Percentiles rank a stretch among this genome's conserved stretches.
These are phyloP conservation scores for Alaudala cheleensis DNA, from an alignment of 2,113 vertebrate species.

Conservation along the genomic window DNA sequence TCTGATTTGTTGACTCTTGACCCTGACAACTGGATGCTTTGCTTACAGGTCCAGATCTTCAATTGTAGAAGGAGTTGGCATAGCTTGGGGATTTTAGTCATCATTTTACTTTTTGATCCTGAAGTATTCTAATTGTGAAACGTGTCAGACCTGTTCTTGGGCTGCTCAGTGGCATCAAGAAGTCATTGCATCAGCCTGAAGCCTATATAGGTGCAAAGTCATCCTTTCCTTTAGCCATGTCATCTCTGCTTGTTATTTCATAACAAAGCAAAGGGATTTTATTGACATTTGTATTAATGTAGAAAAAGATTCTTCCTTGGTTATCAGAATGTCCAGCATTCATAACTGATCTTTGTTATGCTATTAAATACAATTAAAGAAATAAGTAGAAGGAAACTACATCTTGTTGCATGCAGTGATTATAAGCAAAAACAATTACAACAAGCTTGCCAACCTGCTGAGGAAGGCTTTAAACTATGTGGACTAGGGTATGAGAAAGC, in stretches of 20 bases:
- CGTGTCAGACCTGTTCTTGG: slow-evolving; percentile 35
- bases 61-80: not conserved
- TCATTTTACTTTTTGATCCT: slow-evolving; percentile 28
- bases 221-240: not conserved
- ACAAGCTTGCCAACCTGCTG: not conserved
- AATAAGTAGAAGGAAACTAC: not conserved
- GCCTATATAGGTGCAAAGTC: slow-evolving; percentile 1
- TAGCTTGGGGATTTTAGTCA: slow-evolving; percentile 14
- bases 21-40: not conserved
- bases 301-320: not conserved
- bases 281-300: not conserved
- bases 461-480: not conserved
- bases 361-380: not conserved
- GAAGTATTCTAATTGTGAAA: slow-evolving; percentile 29
- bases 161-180: not conserved
- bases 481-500: not conserved
- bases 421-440: not conserved
- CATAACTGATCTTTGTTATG: not conserved
- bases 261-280: not conserved
- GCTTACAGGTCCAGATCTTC: not conserved
- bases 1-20: not conserved
- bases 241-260: not conserved
- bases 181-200: slow-evolving; percentile 34
- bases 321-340: not conserved
- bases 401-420: not conserved